A percentile compares a stretch with the other conserved stretches of the same genome.
These are phyloP conservation scores for Ceramica pisi DNA, from an alignment of 2,888 invertebrate species.

Conservation along the genomic window DNA sequence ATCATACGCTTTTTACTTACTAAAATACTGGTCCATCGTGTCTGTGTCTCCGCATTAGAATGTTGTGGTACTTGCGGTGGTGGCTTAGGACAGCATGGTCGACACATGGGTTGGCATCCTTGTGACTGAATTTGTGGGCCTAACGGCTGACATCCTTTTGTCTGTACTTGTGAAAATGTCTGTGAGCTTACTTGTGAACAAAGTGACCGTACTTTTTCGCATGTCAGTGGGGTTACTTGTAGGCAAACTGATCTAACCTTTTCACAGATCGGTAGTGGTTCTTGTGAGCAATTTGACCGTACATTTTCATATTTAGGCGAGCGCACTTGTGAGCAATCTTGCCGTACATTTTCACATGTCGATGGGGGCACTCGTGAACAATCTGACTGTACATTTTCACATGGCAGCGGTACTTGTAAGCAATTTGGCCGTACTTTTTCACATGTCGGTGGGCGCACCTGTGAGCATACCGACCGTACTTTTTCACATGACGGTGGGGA, in stretches of 20 bases:
- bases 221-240: background rate
- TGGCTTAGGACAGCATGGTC: background rate
- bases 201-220: background rate
- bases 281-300: background rate
- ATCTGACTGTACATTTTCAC: background rate
- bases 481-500: background rate
- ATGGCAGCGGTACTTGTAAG: background rate
- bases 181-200: background rate
- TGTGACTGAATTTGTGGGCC: constrained; percentile 1
- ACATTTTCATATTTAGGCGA: no score
- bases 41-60: constrained; percentile 74
- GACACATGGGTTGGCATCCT: background rate
- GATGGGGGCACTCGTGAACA: background rate
- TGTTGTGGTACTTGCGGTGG: background rate
- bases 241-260: background rate
- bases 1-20: constrained; percentile 68
- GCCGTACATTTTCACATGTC: background rate
- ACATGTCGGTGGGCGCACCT: background rate
- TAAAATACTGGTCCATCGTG: constrained; percentile 78
- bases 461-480: background rate
- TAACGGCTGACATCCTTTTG: background rate
- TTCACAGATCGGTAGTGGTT: background rate
- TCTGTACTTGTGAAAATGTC: background rate
- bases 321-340: background rate
- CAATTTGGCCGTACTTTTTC: background rate